Percentiles rank a stretch among this genome's conserved stretches.
These are phyloP conservation scores for Bryconaethiops microstoma DNA, from an alignment of 2,797 vertebrate species.

Conservation along the genomic window DNA sequence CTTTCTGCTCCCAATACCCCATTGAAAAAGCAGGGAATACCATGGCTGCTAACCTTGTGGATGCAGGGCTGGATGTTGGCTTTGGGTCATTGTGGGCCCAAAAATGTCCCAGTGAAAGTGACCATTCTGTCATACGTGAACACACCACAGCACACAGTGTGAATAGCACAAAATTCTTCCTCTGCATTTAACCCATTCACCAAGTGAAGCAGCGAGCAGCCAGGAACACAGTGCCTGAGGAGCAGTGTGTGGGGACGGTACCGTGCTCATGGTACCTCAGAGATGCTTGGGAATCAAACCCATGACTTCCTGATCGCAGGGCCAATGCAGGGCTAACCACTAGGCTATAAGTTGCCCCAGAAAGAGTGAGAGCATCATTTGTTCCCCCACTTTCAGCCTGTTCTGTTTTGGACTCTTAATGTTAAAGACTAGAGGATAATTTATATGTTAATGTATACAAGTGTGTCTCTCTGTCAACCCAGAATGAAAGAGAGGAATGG, in stretches of 20 bases:
- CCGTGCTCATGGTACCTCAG: too few relatives aligned
- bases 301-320: too few relatives aligned
- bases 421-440: slow-evolving; percentile 58
- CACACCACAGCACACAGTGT: too few relatives aligned
- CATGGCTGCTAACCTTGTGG: slow-evolving; percentile 43
- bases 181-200: too few relatives aligned
- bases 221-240: too few relatives aligned
- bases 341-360: background rate
- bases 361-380: slow-evolving; percentile 51
- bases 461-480: slow-evolving; percentile 27
- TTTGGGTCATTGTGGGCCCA: slow-evolving; percentile 38
- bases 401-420: slow-evolving; percentile 13
- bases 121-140: too few relatives aligned
- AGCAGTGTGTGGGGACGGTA: too few relatives aligned
- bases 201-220: too few relatives aligned
- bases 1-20: slow-evolving; percentile 11
- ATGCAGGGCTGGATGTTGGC: slow-evolving; percentile 32
- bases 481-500: slow-evolving; percentile 22
- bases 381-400: slow-evolving; percentile 47
- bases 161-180: too few relatives aligned
- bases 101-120: slow-evolving; percentile 28
- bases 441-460: slow-evolving; percentile 72
- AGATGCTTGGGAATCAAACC: too few relatives aligned
- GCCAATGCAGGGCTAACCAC: too few relatives aligned
- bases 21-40: background rate